Conservation (phyloP, 2,888 invertebrate species). For the Caenorhabditis becei region DNA sequence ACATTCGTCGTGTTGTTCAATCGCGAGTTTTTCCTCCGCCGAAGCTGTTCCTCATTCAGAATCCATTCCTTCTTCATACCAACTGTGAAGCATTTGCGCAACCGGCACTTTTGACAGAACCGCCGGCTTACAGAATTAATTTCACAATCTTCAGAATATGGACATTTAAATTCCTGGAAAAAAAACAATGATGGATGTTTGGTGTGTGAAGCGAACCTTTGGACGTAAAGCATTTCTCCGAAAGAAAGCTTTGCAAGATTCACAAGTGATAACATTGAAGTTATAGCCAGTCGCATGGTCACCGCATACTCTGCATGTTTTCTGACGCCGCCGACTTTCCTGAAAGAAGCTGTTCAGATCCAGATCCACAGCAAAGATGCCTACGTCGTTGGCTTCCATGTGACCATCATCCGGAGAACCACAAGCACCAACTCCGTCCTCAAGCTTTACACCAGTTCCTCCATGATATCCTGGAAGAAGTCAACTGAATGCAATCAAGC, state of each 20-base stretch:
- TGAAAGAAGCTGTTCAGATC: constrained; percentile 13
- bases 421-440: constrained; percentile 62
- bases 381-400: constrained; percentile 60
- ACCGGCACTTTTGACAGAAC: constrained; percentile 96
- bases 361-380: not conserved
- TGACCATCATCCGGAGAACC: constrained; percentile 66
- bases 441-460: constrained; percentile 57
- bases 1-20: constrained; percentile 72
- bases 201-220: no score
- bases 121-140: constrained; percentile 83
- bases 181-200: constrained; percentile 37
- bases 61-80: constrained; percentile 99
- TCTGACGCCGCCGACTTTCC: constrained; percentile 75
- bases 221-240: constrained; percentile 92
- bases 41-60: constrained; percentile 92
- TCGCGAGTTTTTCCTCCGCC: constrained; percentile 80
- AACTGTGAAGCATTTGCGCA: constrained; percentile 92
- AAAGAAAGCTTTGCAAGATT: constrained; percentile 97
- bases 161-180: constrained; percentile 80
- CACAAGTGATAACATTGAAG: constrained; percentile 83
- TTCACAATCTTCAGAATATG: constrained; percentile 80
- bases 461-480: constrained; percentile 60
- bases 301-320: constrained; percentile 80
- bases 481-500: constrained; percentile 7
- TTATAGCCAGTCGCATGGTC: constrained; percentile 81